These are phyloP conservation scores for Artibeus lituratus DNA, from an alignment of 2,797 vertebrate genomes.

Conservation along the genomic window DNA sequence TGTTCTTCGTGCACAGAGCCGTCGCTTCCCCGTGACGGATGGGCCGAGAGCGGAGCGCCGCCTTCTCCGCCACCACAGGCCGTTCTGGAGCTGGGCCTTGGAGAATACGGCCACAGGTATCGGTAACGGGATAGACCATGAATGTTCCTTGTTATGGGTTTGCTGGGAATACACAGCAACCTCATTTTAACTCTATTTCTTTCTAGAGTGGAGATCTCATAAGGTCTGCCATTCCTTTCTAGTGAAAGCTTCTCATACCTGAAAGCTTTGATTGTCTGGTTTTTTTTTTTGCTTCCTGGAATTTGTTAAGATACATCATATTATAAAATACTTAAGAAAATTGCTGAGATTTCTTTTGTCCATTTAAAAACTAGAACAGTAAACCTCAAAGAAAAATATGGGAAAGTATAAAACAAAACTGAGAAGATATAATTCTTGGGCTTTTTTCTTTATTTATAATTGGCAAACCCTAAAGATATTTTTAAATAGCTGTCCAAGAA, in stretches of 20 bases:
- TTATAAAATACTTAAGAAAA: slow-evolving; percentile 45
- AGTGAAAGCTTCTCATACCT: not conserved
- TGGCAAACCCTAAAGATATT: slow-evolving; percentile 55
- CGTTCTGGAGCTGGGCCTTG: slow-evolving; percentile 79
- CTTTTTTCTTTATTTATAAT: not conserved
- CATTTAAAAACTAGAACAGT: not conserved
- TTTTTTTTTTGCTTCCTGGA: not conserved
- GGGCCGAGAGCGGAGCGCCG: slow-evolving; percentile 83
- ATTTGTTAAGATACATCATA: not conserved
- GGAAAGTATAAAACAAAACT: slow-evolving; percentile 35
- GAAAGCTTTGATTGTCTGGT: not conserved
- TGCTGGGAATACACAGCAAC: slow-evolving; percentile 33
- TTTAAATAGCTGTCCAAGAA: slow-evolving; percentile 47
- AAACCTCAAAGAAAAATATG: slow-evolving; percentile 8
- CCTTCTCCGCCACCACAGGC: slow-evolving; percentile 83
- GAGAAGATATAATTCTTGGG: not conserved
- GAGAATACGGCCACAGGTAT: slow-evolving; percentile 83
- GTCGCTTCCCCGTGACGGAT: slow-evolving; percentile 64
- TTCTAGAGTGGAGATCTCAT: slow-evolving; percentile 26
- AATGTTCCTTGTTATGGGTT: slow-evolving; percentile 2
- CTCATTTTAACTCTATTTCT: slow-evolving; percentile 58
- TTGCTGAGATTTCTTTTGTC: not conserved
- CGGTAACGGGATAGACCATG: slow-evolving; percentile 20
- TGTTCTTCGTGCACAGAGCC: slow-evolving; percentile 77
- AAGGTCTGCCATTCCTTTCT: slow-evolving; percentile 36